Conservation (phyloP, 1,140 invertebrate species). For the Asbolus verrucosus region DNA sequence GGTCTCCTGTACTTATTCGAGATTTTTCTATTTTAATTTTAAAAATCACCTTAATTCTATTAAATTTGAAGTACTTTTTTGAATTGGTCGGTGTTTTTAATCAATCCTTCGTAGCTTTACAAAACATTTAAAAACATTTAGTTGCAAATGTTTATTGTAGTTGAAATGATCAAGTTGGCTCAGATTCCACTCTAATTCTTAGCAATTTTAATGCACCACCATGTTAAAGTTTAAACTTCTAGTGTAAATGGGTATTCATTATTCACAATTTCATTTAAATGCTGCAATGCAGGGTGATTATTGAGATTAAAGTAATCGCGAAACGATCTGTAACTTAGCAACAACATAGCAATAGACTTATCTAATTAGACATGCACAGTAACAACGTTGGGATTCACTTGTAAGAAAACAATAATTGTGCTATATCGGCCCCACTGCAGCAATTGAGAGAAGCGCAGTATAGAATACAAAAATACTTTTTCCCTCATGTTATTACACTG, state of each 20-base stretch:
- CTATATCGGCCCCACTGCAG: neutral
- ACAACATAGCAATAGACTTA: constrained; percentile 20
- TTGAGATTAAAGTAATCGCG: constrained; percentile 10
- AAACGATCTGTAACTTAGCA: constrained; percentile 22
- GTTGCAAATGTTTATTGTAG: too few species aligned
- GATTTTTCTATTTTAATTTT: too few species aligned
- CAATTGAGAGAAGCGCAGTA: neutral
- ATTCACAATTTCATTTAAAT: constrained; percentile 12
- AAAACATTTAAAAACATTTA: too few species aligned
- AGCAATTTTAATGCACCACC: neutral
- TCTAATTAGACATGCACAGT: constrained; percentile 16
- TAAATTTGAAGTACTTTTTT: too few species aligned
- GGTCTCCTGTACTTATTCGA: too few species aligned
- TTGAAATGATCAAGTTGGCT: too few species aligned
- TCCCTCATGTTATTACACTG: neutral
- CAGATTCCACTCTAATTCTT: too few species aligned
- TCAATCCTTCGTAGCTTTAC: too few species aligned
- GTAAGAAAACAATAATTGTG: constrained; percentile 1
- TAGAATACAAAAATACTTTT: neutral
- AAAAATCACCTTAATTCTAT: too few species aligned
- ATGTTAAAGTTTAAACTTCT: too few species aligned
- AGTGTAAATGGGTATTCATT: too few species aligned
- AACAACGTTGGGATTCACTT: constrained; percentile 4
- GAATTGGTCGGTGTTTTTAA: too few species aligned
- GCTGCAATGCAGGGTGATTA: constrained; percentile 7